Percentiles rank a stretch among this genome's conserved stretches.
Evolutionary conservation across 2,888 invertebrate species (phyloP).

Genomic region (Alitta virens): DNA sequence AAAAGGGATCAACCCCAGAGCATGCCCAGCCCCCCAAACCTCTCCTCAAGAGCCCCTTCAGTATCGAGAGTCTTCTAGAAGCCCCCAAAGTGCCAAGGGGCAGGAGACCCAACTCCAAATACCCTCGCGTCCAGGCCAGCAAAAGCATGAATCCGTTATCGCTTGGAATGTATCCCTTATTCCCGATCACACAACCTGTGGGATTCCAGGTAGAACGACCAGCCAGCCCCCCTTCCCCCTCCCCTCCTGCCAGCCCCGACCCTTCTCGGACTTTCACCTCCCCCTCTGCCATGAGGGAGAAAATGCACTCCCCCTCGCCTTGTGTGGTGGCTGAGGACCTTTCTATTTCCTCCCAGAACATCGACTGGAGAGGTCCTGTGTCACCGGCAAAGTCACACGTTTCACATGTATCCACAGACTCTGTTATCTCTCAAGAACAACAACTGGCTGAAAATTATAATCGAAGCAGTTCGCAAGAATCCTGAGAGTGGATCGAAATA

Average conservation of each 20-base stretch:
- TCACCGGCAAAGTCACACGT: too few relatives aligned
- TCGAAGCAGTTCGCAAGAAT: too few relatives aligned
- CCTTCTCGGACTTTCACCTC: conserved; percentile 9
- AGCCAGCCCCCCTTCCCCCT: conserved; percentile 20
- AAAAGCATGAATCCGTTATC: conserved; percentile 52
- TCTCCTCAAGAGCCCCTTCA: conserved; percentile 48
- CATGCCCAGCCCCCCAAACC: not conserved
- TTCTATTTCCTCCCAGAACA: too few relatives aligned
- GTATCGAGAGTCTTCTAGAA: conserved; percentile 58
- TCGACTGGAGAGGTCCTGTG: too few relatives aligned
- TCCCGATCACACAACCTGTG: conserved; percentile 60
- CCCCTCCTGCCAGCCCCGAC: conserved; percentile 2
- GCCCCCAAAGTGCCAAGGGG: conserved; percentile 59
- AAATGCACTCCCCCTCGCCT: not conserved
- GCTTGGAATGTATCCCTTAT: conserved; percentile 46
- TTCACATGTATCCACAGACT: too few relatives aligned
- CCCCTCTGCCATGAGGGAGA: conserved; percentile 5
- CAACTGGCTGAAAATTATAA: too few relatives aligned
- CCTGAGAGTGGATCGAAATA: too few relatives aligned
- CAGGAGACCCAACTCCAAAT: conserved; percentile 59
- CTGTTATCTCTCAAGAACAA: too few relatives aligned
- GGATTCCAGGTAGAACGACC: conserved; percentile 54
- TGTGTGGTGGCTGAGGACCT: too few relatives aligned
- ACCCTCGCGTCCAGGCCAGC: conserved; percentile 59
- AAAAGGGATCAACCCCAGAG: not conserved